These are phyloP conservation scores for Trisateles emortualis DNA, from an alignment of 2,888 invertebrate species.

Conservation along the genomic window DNA sequence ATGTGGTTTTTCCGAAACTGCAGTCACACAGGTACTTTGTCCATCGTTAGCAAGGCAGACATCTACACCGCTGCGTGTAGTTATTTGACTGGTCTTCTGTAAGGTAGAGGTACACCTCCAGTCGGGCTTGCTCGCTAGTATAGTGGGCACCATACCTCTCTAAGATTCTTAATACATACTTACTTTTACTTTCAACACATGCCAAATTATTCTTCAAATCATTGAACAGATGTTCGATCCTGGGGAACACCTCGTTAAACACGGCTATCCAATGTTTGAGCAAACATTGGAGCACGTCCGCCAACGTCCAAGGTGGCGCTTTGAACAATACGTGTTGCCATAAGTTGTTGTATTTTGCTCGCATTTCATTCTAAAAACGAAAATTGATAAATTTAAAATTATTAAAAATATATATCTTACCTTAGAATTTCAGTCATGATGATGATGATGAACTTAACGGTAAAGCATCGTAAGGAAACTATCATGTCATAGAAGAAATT, in stretches of 20 bases:
- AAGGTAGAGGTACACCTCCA: no score
- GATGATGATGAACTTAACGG: no score
- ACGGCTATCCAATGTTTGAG: constrained; percentile 88
- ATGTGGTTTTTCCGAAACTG: no score
- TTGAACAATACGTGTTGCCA: constrained; percentile 85
- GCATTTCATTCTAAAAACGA: constrained; percentile 83
- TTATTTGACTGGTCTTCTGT: no score
- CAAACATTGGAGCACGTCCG: constrained; percentile 83
- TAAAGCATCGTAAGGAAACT: no score
- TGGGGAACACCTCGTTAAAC: constrained; percentile 83
- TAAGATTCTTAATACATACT: constrained; percentile 1
- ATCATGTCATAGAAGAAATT: no score
- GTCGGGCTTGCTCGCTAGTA: no score
- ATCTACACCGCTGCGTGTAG: no score
- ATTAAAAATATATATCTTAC: no score
- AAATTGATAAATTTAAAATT: not conserved
- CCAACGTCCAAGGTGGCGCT: constrained; percentile 86
- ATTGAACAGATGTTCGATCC: constrained; percentile 73
- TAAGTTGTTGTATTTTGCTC: constrained; percentile 83
- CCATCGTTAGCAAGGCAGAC: no score
- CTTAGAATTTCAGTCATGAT: no score
- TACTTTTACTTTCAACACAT: constrained; percentile 70
- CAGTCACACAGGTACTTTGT: no score
- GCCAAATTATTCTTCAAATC: constrained; percentile 63
- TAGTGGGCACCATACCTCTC: not conserved